These are phyloP conservation scores for Himalopsyche anomala DNA, from an alignment of 2,888 invertebrate genomes.

Conservation along the genomic window DNA sequence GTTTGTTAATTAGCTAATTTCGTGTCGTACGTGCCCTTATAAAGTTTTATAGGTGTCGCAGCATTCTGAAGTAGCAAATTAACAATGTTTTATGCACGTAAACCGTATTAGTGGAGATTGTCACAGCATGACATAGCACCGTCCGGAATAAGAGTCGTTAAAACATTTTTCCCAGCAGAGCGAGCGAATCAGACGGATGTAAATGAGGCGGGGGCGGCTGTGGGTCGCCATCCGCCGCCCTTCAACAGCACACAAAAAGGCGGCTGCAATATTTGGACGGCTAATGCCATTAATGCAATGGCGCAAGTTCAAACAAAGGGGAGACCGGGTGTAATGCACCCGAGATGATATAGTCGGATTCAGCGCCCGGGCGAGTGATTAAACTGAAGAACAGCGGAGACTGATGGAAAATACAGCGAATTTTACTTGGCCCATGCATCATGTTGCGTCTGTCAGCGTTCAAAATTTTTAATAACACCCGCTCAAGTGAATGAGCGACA, in stretches of 20 bases:
- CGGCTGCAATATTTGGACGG: constrained; percentile 31
- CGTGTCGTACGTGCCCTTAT: no score
- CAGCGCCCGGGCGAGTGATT: neutral
- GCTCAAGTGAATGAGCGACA: no score
- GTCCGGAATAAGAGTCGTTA: neutral
- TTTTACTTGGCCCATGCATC: no score
- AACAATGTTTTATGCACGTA: no score
- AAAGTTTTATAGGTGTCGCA: no score
- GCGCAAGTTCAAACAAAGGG: constrained; percentile 8
- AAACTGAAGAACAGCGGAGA: neutral
- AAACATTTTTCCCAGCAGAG: constrained; percentile 10
- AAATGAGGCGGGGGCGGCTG: constrained; percentile 9
- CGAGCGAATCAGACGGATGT: constrained; percentile 18
- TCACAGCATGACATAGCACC: neutral
- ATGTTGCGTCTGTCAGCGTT: no score
- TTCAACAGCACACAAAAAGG: neutral
- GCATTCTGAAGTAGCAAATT: no score
- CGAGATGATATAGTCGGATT: neutral
- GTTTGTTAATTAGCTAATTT: no score
- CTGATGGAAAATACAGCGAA: no score
- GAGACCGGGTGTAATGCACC: constrained; percentile 7
- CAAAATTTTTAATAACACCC: no score
- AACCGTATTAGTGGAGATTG: no score
- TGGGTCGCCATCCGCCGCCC: constrained; percentile 16
- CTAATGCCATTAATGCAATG: constrained; percentile 27